Base-by-base conservation (phyloP, 2,113 vertebrate species). In the Polyodon spathula region DNA sequence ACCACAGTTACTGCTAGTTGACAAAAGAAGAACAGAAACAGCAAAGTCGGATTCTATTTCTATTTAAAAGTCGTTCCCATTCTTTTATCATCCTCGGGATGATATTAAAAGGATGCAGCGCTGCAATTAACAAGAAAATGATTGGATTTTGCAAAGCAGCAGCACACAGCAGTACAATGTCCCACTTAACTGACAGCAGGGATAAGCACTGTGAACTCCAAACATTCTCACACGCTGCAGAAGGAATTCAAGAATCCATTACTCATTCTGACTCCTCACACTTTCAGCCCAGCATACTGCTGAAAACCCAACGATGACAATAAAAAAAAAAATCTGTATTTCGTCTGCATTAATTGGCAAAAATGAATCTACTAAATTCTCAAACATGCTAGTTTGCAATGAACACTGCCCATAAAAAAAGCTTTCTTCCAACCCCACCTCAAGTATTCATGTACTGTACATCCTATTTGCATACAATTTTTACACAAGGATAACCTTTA, bases 191-290 rank as follows among this genome's bases (percentile, higher is more conserved):
- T 71, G 59, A 57, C 65, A 69, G 64, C 69, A 58, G 68, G 71
- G 68, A 75, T 50, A 69, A 80, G 62, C 40, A 68, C 74, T 77
- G 72, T 78, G 79, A 78, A 73, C 66, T 64, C 64, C 61, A 77
- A 76, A 69, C 72, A 71, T 67, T 59, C 38, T 56, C 70, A 63
- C 68, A 65, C 68, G 62, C 57, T 62, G 66, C 59, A 70, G 65
- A 71, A 76, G 71, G 61, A 63, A 69, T 73, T 75, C n/a, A 65
- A 67, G 51, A 67, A 75, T 59, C 72, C 68, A 68, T 78, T 66
- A 64, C 64, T 76, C 66, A 58, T 46, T 16, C 15, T 6, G 16
- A 38, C 58, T 51, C 58, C 39, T 61, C 53, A 56, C 43, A 63
- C 61, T 50, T 44, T 56, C 59, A 40, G 59, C 53, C 37, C 44